Evolutionary conservation across 2,888 invertebrate genomes (phyloP).

Genomic region (Philonicus albiceps): DNA sequence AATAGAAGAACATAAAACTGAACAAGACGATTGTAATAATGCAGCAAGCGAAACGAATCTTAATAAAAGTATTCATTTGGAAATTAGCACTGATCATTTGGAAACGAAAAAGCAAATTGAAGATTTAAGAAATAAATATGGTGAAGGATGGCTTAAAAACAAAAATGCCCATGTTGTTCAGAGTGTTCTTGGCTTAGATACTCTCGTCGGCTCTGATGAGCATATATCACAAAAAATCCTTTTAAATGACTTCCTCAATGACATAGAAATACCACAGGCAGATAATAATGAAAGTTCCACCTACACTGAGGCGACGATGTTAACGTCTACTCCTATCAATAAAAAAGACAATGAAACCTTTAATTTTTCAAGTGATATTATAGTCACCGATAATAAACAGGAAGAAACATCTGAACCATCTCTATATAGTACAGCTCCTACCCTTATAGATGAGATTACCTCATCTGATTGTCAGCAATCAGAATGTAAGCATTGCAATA

Average conservation of each 20-base stretch:
- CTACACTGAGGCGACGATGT: background rate
- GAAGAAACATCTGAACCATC: conserved; percentile 39
- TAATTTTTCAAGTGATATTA: conserved; percentile 41
- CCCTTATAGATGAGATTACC: conserved; percentile 52
- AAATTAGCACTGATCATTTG: conserved; percentile 63
- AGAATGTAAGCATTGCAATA: conserved; percentile 46
- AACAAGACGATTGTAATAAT: background rate
- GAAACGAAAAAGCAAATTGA: conserved; percentile 70
- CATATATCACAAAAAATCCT: conserved; percentile 53
- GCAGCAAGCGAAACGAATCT: background rate
- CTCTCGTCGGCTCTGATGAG: background rate
- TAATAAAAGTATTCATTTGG: background rate
- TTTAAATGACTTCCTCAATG: conserved; percentile 56
- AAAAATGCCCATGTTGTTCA: conserved; percentile 66
- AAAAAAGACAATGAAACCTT: background rate
- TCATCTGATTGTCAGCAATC: conserved; percentile 50
- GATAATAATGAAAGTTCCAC: background rate
- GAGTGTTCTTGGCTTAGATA: conserved; percentile 66
- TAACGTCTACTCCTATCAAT: conserved; percentile 54
- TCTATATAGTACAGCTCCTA: conserved; percentile 50
- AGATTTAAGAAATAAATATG: conserved; percentile 67
- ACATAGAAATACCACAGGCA: conserved; percentile 49
- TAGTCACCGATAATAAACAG: background rate
- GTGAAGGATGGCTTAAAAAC: conserved; percentile 70
- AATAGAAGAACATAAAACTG: conserved; percentile 54